phyloP scores from a whole-genome alignment of 2,113 vertebrate genomes.

The Phyllostomus hastatus region DNA sequence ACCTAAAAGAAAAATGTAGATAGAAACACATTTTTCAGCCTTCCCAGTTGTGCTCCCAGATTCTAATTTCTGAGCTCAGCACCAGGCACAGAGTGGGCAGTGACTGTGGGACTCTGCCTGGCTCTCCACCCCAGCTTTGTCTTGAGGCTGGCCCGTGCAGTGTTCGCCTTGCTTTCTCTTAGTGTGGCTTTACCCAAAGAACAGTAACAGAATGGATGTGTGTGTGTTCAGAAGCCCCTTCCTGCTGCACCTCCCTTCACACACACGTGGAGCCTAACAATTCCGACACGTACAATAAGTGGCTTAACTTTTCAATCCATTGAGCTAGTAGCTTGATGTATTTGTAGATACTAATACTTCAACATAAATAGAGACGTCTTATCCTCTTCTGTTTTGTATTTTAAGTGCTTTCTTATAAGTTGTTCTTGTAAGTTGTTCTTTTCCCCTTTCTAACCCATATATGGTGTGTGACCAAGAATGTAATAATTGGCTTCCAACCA shows the following conservation, averaged over 20 bases:
- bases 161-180: background rate
- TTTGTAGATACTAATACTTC: slow-evolving; percentile 66
- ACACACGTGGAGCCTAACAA: slow-evolving; percentile 27
- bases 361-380: slow-evolving; percentile 58
- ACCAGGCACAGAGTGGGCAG: background rate
- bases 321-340: slow-evolving; percentile 73
- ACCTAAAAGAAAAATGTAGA: background rate
- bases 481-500: background rate
- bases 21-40: background rate
- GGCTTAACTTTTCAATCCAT: slow-evolving; percentile 64
- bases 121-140: background rate
- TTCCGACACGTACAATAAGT: slow-evolving; percentile 66
- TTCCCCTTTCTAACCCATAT: background rate
- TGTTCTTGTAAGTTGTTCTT: background rate
- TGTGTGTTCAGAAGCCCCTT: background rate
- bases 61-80: background rate
- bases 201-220: background rate
- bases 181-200: background rate
- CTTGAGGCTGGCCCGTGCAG: background rate
- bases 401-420: background rate
- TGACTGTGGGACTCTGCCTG: background rate
- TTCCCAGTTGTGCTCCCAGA: background rate
- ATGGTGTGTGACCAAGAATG: background rate
- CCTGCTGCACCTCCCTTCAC: background rate
- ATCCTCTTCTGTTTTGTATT: background rate